phyloP scores from a whole-genome alignment of 2,888 invertebrate genomes.

The Ephialtes manifestator region DNA sequence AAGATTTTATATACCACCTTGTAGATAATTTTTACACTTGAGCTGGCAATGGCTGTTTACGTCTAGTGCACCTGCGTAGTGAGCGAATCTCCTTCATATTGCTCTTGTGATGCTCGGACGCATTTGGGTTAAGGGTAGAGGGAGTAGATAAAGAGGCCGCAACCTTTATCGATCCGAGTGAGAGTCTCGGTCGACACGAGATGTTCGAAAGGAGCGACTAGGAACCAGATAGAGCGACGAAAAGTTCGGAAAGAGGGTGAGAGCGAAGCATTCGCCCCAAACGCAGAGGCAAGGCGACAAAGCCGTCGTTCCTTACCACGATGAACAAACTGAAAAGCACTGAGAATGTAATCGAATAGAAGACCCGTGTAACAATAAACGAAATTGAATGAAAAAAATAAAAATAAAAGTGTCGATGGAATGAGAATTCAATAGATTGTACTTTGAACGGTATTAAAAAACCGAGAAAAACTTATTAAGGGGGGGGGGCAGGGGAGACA shows the following conservation, averaged over 20 bases:
- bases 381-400: not conserved
- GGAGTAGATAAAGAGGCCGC: constrained; percentile 63
- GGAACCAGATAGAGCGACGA: constrained; percentile 44
- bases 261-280: constrained; percentile 38
- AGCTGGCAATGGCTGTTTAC: constrained; percentile 57
- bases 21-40: not conserved
- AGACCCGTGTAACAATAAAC: not conserved
- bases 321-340: constrained; percentile 8
- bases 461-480: no score
- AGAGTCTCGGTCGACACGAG: constrained; percentile 64
- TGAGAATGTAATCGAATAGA: not conserved
- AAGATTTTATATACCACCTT: no score
- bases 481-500: no score
- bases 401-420: not conserved
- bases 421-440: not conserved
- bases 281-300: not conserved
- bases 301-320: not conserved
- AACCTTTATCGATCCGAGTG: constrained; percentile 73
- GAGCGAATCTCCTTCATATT: constrained; percentile 67
- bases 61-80: constrained; percentile 71
- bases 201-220: constrained; percentile 57
- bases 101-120: constrained; percentile 71
- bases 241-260: constrained; percentile 61
- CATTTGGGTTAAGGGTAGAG: constrained; percentile 74
- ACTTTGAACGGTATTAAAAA: not conserved